Base-by-base conservation (phyloP, 2,113 vertebrate species). In the Toxostoma redivivum region DNA sequence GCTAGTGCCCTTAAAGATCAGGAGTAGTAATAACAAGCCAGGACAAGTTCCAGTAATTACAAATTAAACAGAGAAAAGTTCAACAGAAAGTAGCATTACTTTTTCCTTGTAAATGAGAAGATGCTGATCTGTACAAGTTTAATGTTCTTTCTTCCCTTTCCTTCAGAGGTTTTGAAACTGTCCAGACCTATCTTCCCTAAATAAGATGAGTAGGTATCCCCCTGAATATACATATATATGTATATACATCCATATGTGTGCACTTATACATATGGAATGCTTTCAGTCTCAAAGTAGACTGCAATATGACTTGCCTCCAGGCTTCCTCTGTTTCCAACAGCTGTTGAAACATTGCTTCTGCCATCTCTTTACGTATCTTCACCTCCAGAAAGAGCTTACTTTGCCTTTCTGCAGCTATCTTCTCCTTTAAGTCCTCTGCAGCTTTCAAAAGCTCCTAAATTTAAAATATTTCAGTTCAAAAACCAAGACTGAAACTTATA, bases 291-390 rank as follows among this genome's bases (percentile, higher is more conserved):
- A 15, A 54, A 70, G 4, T 24, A 24, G 21, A 33, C 22, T 82
- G 60, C 56, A 81, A 18, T 2, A 28, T 7, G 13, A 33, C 77
- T 94, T 95, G 98, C 98, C 96, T 98, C 96, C 98, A 98, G 31
- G 97, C 96, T 82, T 99, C 98, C 80, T 99, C 98, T 5, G 98
- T 98, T 94, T 98, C 98, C 96, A 98, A 86, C 81, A 99, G 97
- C 94, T 99, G 98, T 15, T 96, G 98, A 66, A 99, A 97, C 98
- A 98, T 99, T 19, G 98, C 98, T 71, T 99, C 98, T 44, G 99
- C 99, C 98, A 99, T 99, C 91, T 99, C 99, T 84, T 97, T 98
- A 37, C 99, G 98, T 42, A 99, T 99, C 94, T 98, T 98, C 45
- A 99, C 97, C 94, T 99, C 98, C 95, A 99, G 98, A 11, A 98